Conservation (phyloP, 2,113 vertebrate species). For the Chinchilla lanigera region DNA sequence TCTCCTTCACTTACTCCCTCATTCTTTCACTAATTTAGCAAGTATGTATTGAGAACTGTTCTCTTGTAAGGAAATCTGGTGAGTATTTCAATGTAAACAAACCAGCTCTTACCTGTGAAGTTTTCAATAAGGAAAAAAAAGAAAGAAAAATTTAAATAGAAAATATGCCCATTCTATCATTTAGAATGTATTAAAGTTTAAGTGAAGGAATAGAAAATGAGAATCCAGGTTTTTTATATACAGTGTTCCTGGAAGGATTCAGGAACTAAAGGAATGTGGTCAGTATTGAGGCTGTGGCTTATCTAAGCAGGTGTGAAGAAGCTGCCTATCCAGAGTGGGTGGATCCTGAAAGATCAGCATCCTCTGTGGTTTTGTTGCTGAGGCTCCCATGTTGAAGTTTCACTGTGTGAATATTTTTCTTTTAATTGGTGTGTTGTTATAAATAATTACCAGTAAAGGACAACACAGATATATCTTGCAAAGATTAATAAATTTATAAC, state of each 20-base stretch:
- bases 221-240: neutral
- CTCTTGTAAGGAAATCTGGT: neutral
- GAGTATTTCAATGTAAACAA: neutral
- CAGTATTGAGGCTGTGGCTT: neutral
- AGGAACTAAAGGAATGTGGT: neutral
- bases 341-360: no score
- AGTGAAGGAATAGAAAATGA: neutral
- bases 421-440: neutral
- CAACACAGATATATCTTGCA: neutral
- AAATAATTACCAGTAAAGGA: neutral
- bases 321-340: neutral
- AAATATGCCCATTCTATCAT: neutral
- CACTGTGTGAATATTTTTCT: neutral
- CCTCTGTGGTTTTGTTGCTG: no score
- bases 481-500: neutral
- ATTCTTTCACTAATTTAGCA: neutral
- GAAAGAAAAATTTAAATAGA: neutral
- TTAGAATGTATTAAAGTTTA: neutral
- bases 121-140: neutral
- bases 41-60: neutral
- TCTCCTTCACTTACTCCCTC: neutral
- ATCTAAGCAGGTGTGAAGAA: neutral
- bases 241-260: neutral
- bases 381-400: neutral
- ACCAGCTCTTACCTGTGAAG: neutral